These are phyloP conservation scores for Nematopogon swammerdamellus DNA, from an alignment of 2,888 invertebrate species.

Conservation along the genomic window DNA sequence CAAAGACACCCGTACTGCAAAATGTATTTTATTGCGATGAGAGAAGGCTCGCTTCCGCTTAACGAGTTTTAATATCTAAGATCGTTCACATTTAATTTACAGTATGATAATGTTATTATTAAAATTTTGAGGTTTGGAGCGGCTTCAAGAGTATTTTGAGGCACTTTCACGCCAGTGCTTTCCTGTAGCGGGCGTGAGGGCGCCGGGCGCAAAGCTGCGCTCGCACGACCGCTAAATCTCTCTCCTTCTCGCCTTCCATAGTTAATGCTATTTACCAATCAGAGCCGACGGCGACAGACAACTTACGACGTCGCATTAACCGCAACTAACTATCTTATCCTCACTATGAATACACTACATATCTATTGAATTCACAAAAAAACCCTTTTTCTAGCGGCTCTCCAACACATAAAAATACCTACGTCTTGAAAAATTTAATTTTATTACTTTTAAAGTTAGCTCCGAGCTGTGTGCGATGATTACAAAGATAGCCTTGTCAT, in stretches of 20 bases:
- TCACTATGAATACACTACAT: not conserved
- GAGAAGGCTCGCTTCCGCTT: not conserved
- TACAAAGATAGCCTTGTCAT: too few species aligned
- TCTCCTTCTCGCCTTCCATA: not conserved
- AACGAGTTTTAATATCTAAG: not conserved
- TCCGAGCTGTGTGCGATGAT: not conserved
- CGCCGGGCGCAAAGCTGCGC: not conserved
- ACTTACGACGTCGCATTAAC: not conserved
- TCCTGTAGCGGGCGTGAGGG: conserved; percentile 17
- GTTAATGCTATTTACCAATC: not conserved
- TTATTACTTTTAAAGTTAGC: not conserved
- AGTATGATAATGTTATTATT: conserved; percentile 16
- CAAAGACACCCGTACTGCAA: conserved; percentile 23
- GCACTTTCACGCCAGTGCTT: conserved; percentile 52
- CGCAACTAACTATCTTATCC: not conserved
- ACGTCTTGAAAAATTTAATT: not conserved
- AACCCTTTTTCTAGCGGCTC: not conserved
- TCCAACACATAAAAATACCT: not conserved
- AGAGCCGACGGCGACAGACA: not conserved
- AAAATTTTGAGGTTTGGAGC: conserved; percentile 56
- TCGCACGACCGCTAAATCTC: not conserved
- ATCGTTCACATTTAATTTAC: not conserved
- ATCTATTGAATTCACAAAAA: not conserved
- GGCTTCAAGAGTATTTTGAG: conserved; percentile 52
- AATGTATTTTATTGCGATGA: not conserved